Evolutionary conservation across 2,113 vertebrate species (phyloP).

Genomic region (Ptilorrhoa leucosticta): DNA sequence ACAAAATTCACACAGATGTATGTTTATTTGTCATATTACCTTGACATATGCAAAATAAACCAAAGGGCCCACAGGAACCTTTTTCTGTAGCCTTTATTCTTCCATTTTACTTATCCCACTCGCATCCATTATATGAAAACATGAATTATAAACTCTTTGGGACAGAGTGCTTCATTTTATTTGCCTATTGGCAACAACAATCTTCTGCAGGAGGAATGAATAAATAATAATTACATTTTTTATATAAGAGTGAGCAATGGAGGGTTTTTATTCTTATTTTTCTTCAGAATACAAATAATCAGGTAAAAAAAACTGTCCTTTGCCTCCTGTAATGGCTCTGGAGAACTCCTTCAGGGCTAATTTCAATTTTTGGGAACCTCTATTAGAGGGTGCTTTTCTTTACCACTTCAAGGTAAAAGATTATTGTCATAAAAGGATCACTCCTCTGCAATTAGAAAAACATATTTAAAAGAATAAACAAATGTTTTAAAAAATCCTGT

Average conservation of each 20-base stretch:
- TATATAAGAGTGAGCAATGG: background rate
- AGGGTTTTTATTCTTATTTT: background rate
- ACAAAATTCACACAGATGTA: background rate
- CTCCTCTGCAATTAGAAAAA: slow-evolving; percentile 15
- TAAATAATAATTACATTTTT: background rate
- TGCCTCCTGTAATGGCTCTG: background rate
- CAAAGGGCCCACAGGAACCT: background rate
- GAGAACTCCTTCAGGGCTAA: background rate
- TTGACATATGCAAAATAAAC: background rate
- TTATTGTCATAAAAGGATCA: background rate
- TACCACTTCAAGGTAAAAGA: background rate
- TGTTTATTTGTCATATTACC: background rate
- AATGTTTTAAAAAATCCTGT: background rate
- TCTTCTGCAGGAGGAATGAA: background rate
- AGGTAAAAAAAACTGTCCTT: background rate
- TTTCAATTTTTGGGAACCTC: background rate
- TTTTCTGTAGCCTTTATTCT: background rate
- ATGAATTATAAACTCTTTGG: background rate
- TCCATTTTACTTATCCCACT: background rate
- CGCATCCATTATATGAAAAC: background rate
- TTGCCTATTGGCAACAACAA: background rate
- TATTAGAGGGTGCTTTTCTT: background rate
- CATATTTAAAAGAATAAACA: background rate
- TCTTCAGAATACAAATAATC: background rate
- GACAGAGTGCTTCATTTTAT: background rate